Base-by-base conservation (phyloP, 2,797 vertebrate species). In the Phalloptychus januarius region DNA sequence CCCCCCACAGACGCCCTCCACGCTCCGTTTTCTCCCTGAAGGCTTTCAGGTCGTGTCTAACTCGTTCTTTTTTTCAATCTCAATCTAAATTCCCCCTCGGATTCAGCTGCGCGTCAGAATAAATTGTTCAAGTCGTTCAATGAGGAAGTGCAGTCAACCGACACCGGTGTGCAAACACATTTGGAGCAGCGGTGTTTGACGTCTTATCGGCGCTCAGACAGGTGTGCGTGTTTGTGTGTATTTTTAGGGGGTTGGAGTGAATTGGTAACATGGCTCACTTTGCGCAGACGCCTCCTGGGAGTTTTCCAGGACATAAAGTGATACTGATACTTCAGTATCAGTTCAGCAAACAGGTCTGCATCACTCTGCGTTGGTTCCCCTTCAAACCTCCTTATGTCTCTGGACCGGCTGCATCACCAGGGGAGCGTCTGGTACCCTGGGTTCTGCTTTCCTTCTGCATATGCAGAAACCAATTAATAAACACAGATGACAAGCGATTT, bases 101-200 rank as follows among this genome's bases (percentile, higher is more conserved):
- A 92, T 92, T 91, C 86, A 79, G 86, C 33, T 44, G 81, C 67
- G 63, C 83, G 74, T 93, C 89, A 87, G 83, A 91, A 92, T 92
- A 93, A 92, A 94, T 91, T 89, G 91, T 93, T 92, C 78, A 81
- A 90, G 86, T 88, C 74, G 80, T 89, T 93, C 91, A 93, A 89
- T 88, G 90, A 94, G 92, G 91, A 95, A 90, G 89, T 87, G 85
- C 89, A 93, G 89, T 90, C 84, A 92, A 92, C 84, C 87, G 82
- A 74, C 79, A 38, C 89, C 78, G 38, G 78, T 88, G 90, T 90
- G 87, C 90, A 94, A 93, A 93, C 90, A 89, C 89, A 89, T 90
- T 88, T 88, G 79, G 80, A 84, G 78, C 83, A 7, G 79, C 46
- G 48, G 77, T 84, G 79, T 88, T 79, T 91, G 91, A 87, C 75